phyloP scores from a whole-genome alignment of 2,113 vertebrate species.

The Eublepharis macularius region DNA sequence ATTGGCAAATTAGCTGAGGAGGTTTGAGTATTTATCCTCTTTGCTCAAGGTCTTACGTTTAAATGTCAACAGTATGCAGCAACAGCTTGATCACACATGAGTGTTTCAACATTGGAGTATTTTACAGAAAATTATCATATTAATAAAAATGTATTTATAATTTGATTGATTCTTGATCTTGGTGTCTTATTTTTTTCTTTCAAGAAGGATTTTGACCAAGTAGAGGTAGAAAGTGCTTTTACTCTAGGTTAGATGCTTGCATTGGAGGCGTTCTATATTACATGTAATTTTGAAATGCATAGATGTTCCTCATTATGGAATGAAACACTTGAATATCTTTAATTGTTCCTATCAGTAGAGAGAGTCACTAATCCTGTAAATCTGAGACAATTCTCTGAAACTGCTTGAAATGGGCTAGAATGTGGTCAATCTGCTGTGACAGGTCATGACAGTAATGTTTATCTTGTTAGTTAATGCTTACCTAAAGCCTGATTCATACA shows the following conservation, averaged over 20 bases:
- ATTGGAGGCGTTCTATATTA: background rate
- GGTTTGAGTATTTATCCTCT: background rate
- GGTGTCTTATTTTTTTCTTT: background rate
- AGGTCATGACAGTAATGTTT: background rate
- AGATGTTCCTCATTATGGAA: background rate
- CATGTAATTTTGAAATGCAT: background rate
- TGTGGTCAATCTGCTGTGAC: background rate
- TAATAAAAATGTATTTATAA: background rate
- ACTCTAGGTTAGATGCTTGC: background rate
- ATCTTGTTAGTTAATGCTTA: background rate
- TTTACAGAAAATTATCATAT: background rate
- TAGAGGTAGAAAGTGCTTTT: background rate
- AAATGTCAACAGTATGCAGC: background rate
- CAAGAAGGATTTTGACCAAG: background rate
- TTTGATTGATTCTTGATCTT: background rate
- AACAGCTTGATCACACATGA: background rate
- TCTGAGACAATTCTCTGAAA: background rate
- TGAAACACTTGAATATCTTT: background rate
- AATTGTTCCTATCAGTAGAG: background rate
- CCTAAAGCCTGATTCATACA: too few relatives aligned
- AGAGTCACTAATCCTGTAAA: background rate
- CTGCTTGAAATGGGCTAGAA: background rate
- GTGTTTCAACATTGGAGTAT: background rate
- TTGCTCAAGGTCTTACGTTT: background rate
- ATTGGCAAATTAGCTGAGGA: background rate